Conservation (phyloP, 2,113 vertebrate genomes). For the Narcine bancroftii region DNA sequence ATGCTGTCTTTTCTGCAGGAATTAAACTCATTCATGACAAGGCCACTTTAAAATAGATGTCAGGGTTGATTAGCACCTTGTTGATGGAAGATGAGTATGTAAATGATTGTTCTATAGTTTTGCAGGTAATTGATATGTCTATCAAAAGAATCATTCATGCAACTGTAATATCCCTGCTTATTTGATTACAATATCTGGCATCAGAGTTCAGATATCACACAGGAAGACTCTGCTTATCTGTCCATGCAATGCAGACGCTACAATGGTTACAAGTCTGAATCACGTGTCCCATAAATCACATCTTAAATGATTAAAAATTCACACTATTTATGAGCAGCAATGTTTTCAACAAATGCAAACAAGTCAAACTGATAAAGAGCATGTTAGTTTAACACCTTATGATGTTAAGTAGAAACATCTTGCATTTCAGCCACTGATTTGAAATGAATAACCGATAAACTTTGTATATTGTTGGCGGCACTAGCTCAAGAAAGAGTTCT, state of each 20-base stretch:
- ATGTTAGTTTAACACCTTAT: neutral
- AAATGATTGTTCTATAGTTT: neutral
- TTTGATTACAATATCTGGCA: neutral
- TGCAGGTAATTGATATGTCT: neutral
- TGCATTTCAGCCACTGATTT: neutral
- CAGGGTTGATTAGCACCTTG: neutral
- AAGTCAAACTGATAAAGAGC: neutral
- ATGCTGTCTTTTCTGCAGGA: neutral
- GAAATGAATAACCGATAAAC: neutral
- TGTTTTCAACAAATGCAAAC: too few species aligned
- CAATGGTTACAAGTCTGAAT: neutral
- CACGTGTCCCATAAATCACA: neutral
- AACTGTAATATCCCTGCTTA: neutral
- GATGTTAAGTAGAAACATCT: neutral
- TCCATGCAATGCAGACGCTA: neutral
- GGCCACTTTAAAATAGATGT: neutral
- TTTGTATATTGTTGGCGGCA: neutral
- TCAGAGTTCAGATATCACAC: neutral
- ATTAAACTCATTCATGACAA: neutral
- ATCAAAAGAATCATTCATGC: neutral
- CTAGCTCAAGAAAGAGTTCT: neutral
- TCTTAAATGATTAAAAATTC: neutral
- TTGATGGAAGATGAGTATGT: neutral
- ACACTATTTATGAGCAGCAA: neutral
- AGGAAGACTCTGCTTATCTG: neutral